Evolutionary conservation across 2,888 invertebrate species (phyloP), one percentile per base, ranked within the genome.

Genomic region (Athalia circularis): DNA sequence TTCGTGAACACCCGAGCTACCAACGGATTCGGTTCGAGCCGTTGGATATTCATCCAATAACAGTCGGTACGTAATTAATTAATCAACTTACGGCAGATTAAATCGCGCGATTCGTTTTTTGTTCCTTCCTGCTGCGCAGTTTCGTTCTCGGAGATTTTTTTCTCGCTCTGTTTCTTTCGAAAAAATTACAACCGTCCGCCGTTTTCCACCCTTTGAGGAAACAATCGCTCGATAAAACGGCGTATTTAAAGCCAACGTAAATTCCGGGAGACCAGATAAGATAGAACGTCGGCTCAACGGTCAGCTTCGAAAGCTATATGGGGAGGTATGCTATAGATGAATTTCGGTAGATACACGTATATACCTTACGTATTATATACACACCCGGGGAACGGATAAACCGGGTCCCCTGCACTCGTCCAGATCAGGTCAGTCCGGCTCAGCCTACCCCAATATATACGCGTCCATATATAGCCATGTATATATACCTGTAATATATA

Each of bases 341-440:
- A 29, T 29, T 29, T 7, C 43, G 64, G 29, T 64, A 9, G 43
- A 13, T 59, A 59, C 1, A n/a, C 5, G n/a, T 59, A 5, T 59
- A 6, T 43, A 64, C 43, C 15, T 43, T 29, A 29, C 64, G 7
- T 64, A 68, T 15, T 43, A 9, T 52, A 68, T 68, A 11, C 29
- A 64, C n/a, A 50, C 9, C 8, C 9, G 8, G 0, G 9, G 29
- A 72, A 59, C 72, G 72, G 72, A 72, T 72, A 59, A 59, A 72
- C 57, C 72, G 72, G 72, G 59, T 72, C 72, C 47, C 72, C 72
- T 72, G 59, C 45, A 29, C 29, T n/a, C 68, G 29, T 52, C 68
- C 29, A 72, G 72, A 72, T 72, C 72, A 72, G 72, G 72, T 72
- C 72, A 72, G 72, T 72, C 72, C 72, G 72, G 72, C 59, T 72